These are phyloP conservation scores for Hemitrygon akajei DNA, from an alignment of 2,797 vertebrate species.

Conservation along the genomic window DNA sequence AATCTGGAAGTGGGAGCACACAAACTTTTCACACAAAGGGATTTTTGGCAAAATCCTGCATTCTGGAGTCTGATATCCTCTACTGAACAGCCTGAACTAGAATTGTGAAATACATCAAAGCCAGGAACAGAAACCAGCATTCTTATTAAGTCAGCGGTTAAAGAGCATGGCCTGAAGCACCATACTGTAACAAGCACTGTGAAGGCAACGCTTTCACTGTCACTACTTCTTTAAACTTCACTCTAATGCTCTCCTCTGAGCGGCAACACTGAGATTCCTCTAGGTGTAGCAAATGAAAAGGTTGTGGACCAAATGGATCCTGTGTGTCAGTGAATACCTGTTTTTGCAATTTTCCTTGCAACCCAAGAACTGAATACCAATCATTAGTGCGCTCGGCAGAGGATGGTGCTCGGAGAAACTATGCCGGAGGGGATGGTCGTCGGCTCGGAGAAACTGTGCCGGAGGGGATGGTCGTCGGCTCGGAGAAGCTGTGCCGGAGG, in stretches of 20 bases:
- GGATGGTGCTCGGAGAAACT: too few species aligned
- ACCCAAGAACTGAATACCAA: background rate
- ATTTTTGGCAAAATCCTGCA: conserved; percentile 8
- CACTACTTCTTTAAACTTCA: background rate
- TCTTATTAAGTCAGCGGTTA: conserved; percentile 14
- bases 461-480: too few species aligned
- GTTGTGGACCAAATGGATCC: background rate
- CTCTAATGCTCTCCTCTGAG: background rate
- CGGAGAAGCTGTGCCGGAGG: too few species aligned
- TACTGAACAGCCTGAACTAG: background rate
- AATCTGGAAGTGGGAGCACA: background rate
- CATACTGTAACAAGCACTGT: background rate
- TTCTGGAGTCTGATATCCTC: background rate
- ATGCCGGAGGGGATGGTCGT: too few species aligned
- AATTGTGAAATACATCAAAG: conserved; percentile 10
- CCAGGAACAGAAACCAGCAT: background rate
- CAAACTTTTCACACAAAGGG: background rate
- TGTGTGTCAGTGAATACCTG: background rate
- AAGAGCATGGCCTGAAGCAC: background rate
- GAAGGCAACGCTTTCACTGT: background rate
- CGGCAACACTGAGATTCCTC: background rate
- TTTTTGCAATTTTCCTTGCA: background rate
- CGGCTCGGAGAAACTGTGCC: too few species aligned
- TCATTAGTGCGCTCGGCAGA: too few species aligned
- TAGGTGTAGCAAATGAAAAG: background rate